These are phyloP conservation scores for Artibeus lituratus DNA, from an alignment of 2,797 vertebrate genomes.

Conservation along the genomic window DNA sequence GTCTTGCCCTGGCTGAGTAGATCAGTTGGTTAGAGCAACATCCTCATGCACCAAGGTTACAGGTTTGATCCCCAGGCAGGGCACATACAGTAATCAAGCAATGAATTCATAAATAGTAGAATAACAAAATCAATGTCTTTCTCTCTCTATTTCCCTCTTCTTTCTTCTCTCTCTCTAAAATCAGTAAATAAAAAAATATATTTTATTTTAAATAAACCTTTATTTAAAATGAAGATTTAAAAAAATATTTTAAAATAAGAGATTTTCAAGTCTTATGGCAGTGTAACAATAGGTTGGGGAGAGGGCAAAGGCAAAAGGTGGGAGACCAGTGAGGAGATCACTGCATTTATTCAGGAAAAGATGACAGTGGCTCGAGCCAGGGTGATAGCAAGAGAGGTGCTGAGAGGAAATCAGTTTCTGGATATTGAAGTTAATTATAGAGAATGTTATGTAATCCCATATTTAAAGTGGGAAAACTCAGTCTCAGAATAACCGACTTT, in stretches of 20 bases:
- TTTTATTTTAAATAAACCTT: too few relatives aligned
- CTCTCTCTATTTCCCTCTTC: background rate
- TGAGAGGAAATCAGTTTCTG: background rate
- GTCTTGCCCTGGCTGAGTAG: background rate
- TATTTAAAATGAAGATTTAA: too few relatives aligned
- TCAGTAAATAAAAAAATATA: background rate
- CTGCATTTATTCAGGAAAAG: background rate
- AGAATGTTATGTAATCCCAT: background rate
- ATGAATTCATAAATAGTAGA: background rate
- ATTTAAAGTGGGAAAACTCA: slow-evolving; percentile 1
- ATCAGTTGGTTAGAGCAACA: background rate
- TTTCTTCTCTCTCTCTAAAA: background rate
- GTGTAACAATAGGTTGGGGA: background rate
- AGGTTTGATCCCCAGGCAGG: background rate
- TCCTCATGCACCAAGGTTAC: background rate
- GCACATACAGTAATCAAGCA: background rate
- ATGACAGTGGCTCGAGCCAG: background rate
- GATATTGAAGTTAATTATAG: background rate
- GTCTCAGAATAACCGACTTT: background rate
- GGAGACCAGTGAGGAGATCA: background rate
- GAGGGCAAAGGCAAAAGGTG: background rate
- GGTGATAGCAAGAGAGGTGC: background rate
- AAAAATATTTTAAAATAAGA: background rate
- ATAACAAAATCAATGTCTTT: background rate
- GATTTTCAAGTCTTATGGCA: background rate